These are phyloP conservation scores for Bufotes viridis DNA, from an alignment of 2,797 vertebrate genomes.

Conservation along the genomic window DNA sequence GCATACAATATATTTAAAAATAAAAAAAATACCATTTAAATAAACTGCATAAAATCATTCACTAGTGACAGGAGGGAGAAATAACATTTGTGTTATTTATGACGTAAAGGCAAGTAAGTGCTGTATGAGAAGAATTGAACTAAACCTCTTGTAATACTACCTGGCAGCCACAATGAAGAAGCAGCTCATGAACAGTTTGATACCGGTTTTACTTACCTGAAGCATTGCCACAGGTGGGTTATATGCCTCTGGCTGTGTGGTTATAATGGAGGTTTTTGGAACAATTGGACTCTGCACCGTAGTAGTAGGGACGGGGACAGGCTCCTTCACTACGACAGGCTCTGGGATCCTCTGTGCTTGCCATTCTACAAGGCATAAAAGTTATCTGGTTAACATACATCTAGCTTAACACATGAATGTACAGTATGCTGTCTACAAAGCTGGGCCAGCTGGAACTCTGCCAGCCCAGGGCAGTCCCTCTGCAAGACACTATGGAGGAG, in stretches of 20 bases:
- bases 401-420: not conserved
- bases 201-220: constrained; percentile 80
- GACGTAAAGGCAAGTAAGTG: not conserved
- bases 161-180: not conserved
- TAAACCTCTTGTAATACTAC: not conserved
- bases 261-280: constrained; percentile 80
- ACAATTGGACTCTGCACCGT: constrained; percentile 75
- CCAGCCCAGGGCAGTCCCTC: not conserved
- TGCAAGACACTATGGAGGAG: not conserved
- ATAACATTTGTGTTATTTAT: not conserved
- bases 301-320: constrained; percentile 48
- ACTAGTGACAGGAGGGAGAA: not conserved
- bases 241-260: constrained; percentile 85
- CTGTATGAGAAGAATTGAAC: too few species aligned
- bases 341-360: constrained; percentile 89
- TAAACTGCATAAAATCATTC: not conserved
- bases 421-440: not conserved
- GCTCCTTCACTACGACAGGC: constrained; percentile 82
- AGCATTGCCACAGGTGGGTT: constrained; percentile 93
- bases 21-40: not conserved
- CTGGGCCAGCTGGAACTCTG: not conserved
- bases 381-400: not conserved
- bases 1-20: constrained; percentile 60
- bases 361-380: constrained; percentile 84
- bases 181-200: not conserved